A percentile compares a stretch with the other conserved stretches of the same genome.
phyloP scores from a whole-genome alignment of 37 sponge, comb jelly and placozoan genomes.

The Ianthella basta region DNA sequence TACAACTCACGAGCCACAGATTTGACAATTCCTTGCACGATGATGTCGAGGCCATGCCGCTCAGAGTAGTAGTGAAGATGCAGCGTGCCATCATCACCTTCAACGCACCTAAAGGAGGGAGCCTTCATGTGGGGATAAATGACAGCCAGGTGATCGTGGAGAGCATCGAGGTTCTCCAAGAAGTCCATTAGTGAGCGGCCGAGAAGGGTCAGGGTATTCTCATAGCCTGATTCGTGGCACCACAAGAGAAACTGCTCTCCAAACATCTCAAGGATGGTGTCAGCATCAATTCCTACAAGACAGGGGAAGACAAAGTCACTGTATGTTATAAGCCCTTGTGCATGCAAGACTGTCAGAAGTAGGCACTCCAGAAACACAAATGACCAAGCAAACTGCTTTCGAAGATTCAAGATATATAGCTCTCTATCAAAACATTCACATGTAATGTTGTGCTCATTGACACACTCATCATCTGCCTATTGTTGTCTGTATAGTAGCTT shows the following conservation, averaged over 20 bases:
- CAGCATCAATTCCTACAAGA: slow-evolving; percentile 61
- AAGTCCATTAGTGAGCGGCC: slow-evolving; percentile 86
- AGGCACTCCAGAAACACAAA: background rate
- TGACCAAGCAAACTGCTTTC: too few species aligned
- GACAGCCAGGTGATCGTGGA: slow-evolving; percentile 91
- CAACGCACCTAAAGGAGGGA: slow-evolving; percentile 88
- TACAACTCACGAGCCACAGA: slow-evolving; percentile 76
- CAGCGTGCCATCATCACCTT: slow-evolving; percentile 47
- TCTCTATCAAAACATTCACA: too few species aligned
- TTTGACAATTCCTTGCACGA: slow-evolving; percentile 90
- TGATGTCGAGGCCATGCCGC: slow-evolving; percentile 63
- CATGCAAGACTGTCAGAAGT: background rate
- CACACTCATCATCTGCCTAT: too few species aligned
- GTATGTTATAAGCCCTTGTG: too few species aligned
- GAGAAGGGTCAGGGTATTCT: slow-evolving; percentile 73
- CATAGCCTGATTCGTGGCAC: slow-evolving; percentile 90
- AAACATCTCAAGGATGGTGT: slow-evolving; percentile 81
- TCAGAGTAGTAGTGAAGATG: slow-evolving; percentile 83
- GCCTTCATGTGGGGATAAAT: slow-evolving; percentile 90
- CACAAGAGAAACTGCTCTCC: slow-evolving; percentile 90
- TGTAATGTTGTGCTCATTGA: too few species aligned
- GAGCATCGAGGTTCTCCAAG: slow-evolving; percentile 85
- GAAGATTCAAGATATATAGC: too few species aligned
- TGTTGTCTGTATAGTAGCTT: too few species aligned
- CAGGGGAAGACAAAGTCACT: too few species aligned